Conservation (phyloP, 2,797 vertebrate genomes). For the Pogonophryne albipinna region DNA sequence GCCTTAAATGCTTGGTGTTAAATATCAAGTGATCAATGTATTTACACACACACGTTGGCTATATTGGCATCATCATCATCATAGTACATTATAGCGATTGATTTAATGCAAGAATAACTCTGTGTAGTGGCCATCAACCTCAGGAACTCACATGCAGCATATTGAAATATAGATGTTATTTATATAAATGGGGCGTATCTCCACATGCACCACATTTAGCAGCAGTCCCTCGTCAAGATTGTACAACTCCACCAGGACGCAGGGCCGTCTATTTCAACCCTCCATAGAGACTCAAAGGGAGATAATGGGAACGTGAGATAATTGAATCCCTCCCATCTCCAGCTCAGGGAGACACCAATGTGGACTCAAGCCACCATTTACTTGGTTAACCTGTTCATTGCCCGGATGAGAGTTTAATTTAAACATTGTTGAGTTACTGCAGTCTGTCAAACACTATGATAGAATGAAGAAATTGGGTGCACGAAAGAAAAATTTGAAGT, state of each 20-base stretch:
- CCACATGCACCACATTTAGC: conserved; percentile 40
- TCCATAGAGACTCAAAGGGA: conserved; percentile 75
- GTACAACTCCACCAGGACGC: conserved; percentile 59
- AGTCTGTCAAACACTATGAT: not conserved
- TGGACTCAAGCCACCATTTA: conserved; percentile 54
- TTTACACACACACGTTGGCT: no score
- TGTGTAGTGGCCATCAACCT: not conserved
- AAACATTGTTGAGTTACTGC: not conserved
- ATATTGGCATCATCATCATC: no score
- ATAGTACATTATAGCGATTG: not conserved
- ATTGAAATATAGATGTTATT: not conserved
- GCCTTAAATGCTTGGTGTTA: not conserved
- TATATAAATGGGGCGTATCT: no score
- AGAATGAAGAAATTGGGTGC: not conserved
- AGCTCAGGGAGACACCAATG: conserved; percentile 71
- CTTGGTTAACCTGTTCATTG: conserved; percentile 54
- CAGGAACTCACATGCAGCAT: not conserved
- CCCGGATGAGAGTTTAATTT: conserved; percentile 20
- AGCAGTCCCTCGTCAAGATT: conserved; percentile 43
- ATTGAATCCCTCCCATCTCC: conserved; percentile 78
- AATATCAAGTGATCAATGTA: not conserved
- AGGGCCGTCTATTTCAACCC: conserved; percentile 80
- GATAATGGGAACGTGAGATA: conserved; percentile 83
- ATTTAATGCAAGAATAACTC: not conserved
- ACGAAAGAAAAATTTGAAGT: not conserved